These are phyloP conservation scores for Electrona antarctica DNA, from an alignment of 2,113 vertebrate genomes.

Conservation along the genomic window DNA sequence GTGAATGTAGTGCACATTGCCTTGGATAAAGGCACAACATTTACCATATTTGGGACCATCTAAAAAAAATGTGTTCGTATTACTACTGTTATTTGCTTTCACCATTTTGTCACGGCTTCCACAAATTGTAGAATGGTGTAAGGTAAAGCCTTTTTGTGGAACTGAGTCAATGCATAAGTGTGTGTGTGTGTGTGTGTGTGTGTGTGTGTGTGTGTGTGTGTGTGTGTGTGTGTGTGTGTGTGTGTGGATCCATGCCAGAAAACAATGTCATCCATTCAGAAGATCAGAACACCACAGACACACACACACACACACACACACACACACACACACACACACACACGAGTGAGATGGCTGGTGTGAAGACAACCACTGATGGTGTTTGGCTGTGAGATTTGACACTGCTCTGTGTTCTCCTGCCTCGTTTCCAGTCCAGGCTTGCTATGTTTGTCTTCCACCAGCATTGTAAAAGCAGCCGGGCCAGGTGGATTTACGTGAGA, in stretches of 20 bases:
- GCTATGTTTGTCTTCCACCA: slow-evolving; percentile 39
- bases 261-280: slow-evolving; percentile 46
- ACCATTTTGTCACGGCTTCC: not conserved
- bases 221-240: not conserved
- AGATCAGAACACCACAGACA: not conserved
- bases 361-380: slow-evolving; percentile 39
- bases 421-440: slow-evolving; percentile 41
- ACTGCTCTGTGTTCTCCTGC: slow-evolving; percentile 26
- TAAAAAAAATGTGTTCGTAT: too few species aligned
- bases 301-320: slow-evolving; percentile 18
- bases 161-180: not conserved
- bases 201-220: not conserved
- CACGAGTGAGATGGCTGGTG: slow-evolving; percentile 3
- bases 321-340: slow-evolving; percentile 4
- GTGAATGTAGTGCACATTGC: too few species aligned
- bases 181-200: not conserved
- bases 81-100: too few species aligned
- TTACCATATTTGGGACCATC: too few species aligned
- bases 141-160: slow-evolving; percentile 8
- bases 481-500: slow-evolving; percentile 32
- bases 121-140: not conserved
- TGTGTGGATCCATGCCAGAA: slow-evolving; percentile 21
- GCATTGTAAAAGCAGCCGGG: slow-evolving; percentile 25
- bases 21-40: too few species aligned
- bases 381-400: slow-evolving; percentile 74